Evolutionary conservation across 2,113 vertebrate species (phyloP).

Genomic region (Piaya cayana): DNA sequence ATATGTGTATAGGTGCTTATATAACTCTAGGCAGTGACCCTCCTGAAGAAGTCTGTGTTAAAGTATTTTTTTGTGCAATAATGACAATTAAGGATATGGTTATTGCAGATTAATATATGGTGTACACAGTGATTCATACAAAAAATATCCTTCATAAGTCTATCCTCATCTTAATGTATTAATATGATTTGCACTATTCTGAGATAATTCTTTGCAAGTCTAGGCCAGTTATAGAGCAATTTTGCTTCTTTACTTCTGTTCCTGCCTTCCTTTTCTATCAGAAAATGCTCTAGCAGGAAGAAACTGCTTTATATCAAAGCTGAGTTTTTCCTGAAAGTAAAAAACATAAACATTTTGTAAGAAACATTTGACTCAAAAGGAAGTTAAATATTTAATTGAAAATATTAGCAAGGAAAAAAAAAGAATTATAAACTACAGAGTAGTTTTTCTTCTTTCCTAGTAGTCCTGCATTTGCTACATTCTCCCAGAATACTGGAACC

Average conservation of each 20-base stretch:
- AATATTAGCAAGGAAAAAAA: neutral
- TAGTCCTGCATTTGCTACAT: neutral
- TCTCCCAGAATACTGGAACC: neutral
- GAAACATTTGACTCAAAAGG: neutral
- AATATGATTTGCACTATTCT: neutral
- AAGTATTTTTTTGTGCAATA: neutral
- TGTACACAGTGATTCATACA: neutral
- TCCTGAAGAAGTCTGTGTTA: neutral
- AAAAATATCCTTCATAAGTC: neutral
- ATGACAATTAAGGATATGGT: neutral
- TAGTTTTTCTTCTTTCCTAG: neutral
- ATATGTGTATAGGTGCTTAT: neutral
- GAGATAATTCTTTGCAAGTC: neutral
- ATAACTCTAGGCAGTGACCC: neutral
- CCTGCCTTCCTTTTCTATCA: neutral
- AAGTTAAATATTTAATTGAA: neutral
- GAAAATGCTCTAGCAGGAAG: neutral
- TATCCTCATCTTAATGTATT: neutral
- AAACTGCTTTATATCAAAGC: neutral
- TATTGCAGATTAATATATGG: neutral
- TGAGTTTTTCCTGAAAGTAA: neutral
- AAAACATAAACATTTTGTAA: neutral
- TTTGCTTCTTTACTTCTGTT: neutral
- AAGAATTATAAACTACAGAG: accelerated
- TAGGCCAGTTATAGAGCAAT: neutral